Base-by-base conservation (phyloP, 92 coral and sea anemone species). In the Phenganax marumi region DNA sequence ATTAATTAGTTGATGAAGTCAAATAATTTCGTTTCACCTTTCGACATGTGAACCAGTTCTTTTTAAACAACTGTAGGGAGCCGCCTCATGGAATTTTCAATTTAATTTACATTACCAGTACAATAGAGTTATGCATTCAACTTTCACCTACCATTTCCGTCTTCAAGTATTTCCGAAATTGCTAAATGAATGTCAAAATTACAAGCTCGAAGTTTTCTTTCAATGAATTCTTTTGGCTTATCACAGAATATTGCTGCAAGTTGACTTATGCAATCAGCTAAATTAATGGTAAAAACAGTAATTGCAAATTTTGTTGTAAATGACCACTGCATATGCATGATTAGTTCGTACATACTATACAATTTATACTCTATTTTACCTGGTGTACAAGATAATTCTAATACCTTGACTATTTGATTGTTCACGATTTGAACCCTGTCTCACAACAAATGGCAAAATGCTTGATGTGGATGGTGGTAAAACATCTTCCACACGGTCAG, bases 171-270 rank as follows among this genome's bases (percentile, higher is more conserved):
- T 14, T 13, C 73, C 6, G 73, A 24, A 66, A 66, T 66, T 54
- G 60, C 60, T 10, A 17, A 10, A 17, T 54, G 60, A 17, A 54
- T 66, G 50, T 13, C 73, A 4, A 46, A 24, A 66, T n/a, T 66
- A 66, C 73, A 83, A 68, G 81, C 70, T 63, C 58, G 70, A 16
- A 83, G 72, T 10, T 25, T 73, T 17, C 49, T 73, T 83, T 73
- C 70, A 60, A 83, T 18, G 56, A 21, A 73, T 13, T 73, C 82
- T 19, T 46, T 24, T 25, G 86, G 25, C 86, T 50, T 83, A 12
- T 73, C 61, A 58, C 72, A 47, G 63, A 83, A 83, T 52, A 83
- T 83, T 77, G 76, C 22, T 23, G 50, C 66, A 55, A 83, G 86
- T 83, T 83, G 86, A 8, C 48, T 52, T 70, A 72, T 54, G 48